Evolutionary conservation across 2,113 vertebrate genomes (phyloP).

Genomic region (Amazona vittata): DNA sequence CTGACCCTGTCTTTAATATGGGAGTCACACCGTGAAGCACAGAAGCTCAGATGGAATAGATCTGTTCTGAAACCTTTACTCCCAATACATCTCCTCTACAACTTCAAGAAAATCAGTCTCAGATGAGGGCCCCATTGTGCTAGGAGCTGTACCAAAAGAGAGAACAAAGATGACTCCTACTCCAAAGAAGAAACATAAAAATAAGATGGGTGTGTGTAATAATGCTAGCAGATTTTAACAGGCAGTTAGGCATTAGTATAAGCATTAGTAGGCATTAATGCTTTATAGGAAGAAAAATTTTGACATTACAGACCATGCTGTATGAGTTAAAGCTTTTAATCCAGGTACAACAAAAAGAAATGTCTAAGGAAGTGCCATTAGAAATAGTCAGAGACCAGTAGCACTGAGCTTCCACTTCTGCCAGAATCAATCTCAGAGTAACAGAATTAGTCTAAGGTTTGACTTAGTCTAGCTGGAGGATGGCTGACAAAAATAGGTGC

Average conservation of each 20-base stretch:
- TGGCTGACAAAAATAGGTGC: not conserved
- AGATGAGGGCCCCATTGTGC: not conserved
- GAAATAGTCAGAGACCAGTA: not conserved
- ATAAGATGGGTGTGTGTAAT: not conserved
- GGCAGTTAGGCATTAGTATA: not conserved
- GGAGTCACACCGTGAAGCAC: not conserved
- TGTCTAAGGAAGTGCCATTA: not conserved
- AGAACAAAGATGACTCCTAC: not conserved
- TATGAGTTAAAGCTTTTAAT: not conserved
- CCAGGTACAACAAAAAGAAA: not conserved
- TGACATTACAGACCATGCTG: not conserved
- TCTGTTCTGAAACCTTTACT: conserved; percentile 46
- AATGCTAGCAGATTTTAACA: not conserved
- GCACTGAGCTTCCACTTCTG: not conserved
- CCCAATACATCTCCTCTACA: not conserved
- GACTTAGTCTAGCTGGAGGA: not conserved
- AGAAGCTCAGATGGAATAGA: not conserved
- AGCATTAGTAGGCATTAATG: not conserved
- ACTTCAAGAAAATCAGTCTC: not conserved
- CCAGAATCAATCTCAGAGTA: not conserved
- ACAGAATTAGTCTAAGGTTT: not conserved
- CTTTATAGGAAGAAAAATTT: not conserved
- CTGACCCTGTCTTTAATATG: conserved; percentile 4
- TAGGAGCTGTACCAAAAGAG: not conserved
- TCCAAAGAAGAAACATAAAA: not conserved